Evolutionary conservation across 2,888 invertebrate species (phyloP), one percentile per base, ranked within the genome.

Genomic region (Hydrotaea cyrtoneurina): DNA sequence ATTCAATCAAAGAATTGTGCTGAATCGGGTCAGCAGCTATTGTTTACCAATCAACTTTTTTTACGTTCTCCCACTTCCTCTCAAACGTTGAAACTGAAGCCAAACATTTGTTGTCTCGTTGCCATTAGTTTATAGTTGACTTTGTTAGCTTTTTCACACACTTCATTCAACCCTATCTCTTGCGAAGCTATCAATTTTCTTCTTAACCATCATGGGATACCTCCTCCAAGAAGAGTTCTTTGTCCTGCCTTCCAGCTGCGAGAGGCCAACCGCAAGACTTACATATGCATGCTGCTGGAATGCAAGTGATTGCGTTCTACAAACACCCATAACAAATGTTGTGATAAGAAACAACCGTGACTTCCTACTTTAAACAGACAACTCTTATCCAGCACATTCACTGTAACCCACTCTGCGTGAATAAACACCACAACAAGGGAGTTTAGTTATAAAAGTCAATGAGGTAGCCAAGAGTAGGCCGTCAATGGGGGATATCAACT

Each of bases 1-100:
- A 69, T 19, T 69, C 69, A 69, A 69, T 46, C 69, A 69, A 69
- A 19, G 21, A 26, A 13, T 74, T n/a, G 19, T 57, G 10, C 19
- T 19, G 15, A 39, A 59, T 36, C 46, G 46, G 59, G 74, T 46
- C 59, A 62, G 23, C 11, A 43, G 23, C 57, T 43, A 73, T 73
- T 73, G 73, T 43, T 59, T 73, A 73, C 57, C 23, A 73, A 73
- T 59, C 43, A 59, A 39, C 1, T 43, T 72, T 71, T 71, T 53
- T 53, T n/a, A 21, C 17, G 11, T 71, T 10, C 26, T 69, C 11
- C 11, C 53, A 26, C 19, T 59, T 8, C 59, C 26, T 1, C 39
- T 39, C 11, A 8, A 10, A 5, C 23, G 11, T 26, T 59, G 5
- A 8, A 39, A 39, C 39, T 39, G 1, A 39, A 3, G 15, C 17